phyloP scores from a whole-genome alignment of 2,113 vertebrate species.

The Pithys albifrons region DNA sequence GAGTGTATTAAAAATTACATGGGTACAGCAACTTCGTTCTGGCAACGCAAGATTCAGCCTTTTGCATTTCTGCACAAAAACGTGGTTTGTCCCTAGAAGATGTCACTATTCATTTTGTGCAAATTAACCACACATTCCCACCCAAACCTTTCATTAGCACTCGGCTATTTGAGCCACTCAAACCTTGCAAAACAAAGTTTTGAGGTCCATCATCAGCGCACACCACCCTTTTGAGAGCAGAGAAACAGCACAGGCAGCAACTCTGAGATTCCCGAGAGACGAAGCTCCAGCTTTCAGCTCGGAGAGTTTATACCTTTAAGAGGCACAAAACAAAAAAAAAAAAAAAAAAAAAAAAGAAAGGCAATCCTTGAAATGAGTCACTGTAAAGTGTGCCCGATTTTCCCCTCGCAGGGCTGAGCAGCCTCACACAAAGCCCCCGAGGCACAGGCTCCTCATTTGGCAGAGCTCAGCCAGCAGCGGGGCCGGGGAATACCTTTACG shows the following conservation, averaged over 20 bases:
- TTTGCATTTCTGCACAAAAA: neutral
- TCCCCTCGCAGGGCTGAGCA: constrained; percentile 33
- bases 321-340: neutral
- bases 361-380: neutral
- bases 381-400: neutral
- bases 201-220: neutral
- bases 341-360: constrained; percentile 13
- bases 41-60: neutral
- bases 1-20: accelerated
- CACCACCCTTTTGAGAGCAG: neutral
- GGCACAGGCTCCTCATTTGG: constrained; percentile 55
- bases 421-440: constrained; percentile 32
- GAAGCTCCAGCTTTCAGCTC: neutral
- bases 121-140: neutral
- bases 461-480: neutral
- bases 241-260: neutral
- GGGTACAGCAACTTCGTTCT: neutral
- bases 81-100: accelerated
- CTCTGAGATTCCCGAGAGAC: neutral
- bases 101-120: neutral
- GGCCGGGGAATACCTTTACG: constrained; percentile 50
- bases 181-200: neutral
- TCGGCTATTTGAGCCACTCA: neutral
- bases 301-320: neutral
- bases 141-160: neutral